A percentile compares a stretch with the other conserved stretches of the same genome.
phyloP scores from a whole-genome alignment of 2,113 vertebrate genomes.

The Carollia perspicillata region DNA sequence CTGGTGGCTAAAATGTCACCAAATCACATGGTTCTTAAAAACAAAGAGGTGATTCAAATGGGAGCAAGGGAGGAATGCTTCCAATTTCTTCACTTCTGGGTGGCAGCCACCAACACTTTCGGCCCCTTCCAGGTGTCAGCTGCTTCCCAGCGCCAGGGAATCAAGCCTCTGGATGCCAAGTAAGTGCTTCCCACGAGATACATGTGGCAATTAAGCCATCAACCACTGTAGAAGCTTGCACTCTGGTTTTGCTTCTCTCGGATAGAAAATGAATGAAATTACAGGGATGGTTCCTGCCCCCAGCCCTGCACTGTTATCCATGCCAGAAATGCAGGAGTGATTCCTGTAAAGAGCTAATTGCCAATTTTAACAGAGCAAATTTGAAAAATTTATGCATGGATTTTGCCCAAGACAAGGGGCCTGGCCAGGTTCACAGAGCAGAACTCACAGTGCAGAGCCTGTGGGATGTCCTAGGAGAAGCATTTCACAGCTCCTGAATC shows the following conservation, averaged over 20 bases:
- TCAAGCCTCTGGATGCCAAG: slow-evolving; percentile 27
- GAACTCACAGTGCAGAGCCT: not conserved
- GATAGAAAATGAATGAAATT: slow-evolving; percentile 65
- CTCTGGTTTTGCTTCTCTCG: not conserved
- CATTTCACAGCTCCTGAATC: not conserved
- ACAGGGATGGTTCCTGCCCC: not conserved
- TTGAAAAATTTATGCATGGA: not conserved
- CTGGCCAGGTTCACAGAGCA: not conserved
- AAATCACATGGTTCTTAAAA: slow-evolving; percentile 2
- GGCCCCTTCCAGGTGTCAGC: slow-evolving; percentile 66
- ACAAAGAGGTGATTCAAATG: slow-evolving; percentile 17
- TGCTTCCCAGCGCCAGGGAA: slow-evolving; percentile 55
- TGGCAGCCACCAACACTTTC: slow-evolving; percentile 45
- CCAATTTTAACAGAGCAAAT: slow-evolving; percentile 44
- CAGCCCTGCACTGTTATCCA: not conserved
- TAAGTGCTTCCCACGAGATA: slow-evolving; percentile 27
- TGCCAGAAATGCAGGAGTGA: not conserved
- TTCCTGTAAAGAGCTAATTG: slow-evolving; percentile 50
- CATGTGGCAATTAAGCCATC: slow-evolving; percentile 62
- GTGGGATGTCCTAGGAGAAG: not conserved
- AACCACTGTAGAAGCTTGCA: not conserved
- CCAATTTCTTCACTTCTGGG: slow-evolving; percentile 36
- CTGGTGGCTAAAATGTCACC: not conserved
- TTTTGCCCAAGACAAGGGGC: not conserved
- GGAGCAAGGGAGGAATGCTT: not conserved